Evolutionary conservation across 2,888 invertebrate genomes (phyloP).

Genomic region (Theretra japonica): DNA sequence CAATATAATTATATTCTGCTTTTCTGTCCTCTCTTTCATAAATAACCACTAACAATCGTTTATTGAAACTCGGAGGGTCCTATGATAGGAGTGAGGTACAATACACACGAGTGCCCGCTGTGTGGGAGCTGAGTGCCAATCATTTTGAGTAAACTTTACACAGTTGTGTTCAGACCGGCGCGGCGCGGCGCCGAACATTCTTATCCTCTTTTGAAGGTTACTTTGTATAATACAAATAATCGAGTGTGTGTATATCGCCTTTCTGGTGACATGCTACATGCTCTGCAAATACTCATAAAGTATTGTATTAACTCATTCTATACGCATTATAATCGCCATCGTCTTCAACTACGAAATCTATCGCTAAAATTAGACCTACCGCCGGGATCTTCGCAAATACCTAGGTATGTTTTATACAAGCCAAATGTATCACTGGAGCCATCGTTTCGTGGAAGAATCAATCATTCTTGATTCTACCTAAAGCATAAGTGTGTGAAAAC

Average conservation of each 20-base stretch:
- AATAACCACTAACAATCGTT: neutral
- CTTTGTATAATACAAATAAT: neutral
- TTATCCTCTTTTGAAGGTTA: neutral
- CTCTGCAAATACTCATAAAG: too few relatives aligned
- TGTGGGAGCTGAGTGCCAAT: slow-evolving; percentile 4
- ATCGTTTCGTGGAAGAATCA: neutral
- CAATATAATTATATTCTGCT: neutral
- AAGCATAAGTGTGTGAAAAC: neutral
- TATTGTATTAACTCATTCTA: too few relatives aligned
- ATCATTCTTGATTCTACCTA: neutral
- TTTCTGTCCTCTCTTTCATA: neutral
- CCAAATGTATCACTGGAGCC: too few relatives aligned
- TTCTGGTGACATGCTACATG: too few relatives aligned
- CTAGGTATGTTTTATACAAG: too few relatives aligned
- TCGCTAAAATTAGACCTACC: too few relatives aligned
- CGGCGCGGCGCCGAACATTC: neutral
- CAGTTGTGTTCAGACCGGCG: neutral
- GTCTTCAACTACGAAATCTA: too few relatives aligned
- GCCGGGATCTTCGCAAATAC: too few relatives aligned
- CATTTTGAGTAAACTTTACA: slow-evolving; percentile 22
- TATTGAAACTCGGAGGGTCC: neutral
- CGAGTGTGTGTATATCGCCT: too few relatives aligned
- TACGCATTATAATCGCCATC: too few relatives aligned
- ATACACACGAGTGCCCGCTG: neutral
- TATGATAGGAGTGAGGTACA: neutral